Conservation (phyloP, 2,888 invertebrate genomes). For the Eretmocerus hayati region DNA sequence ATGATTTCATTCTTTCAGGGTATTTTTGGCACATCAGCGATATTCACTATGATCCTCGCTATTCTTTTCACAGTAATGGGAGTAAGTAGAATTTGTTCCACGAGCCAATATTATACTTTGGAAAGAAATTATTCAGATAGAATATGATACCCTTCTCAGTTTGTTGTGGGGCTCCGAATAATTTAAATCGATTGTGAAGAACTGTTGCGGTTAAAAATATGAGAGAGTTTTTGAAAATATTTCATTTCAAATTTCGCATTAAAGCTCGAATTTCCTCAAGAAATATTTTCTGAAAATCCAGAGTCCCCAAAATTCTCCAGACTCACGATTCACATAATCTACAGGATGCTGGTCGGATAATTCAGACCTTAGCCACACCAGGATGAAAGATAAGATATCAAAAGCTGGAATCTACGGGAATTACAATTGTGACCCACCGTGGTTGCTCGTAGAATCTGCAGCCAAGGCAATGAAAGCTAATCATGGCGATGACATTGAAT, state of each 20-base stretch:
- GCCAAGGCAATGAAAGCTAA: constrained; percentile 78
- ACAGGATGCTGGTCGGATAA: constrained; percentile 55
- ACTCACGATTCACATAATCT: no score
- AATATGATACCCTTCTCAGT: no score
- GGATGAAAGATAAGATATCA: constrained; percentile 49
- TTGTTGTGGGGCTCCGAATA: no score
- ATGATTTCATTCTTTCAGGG: no score
- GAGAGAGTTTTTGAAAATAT: no score
- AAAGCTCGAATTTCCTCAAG: not conserved
- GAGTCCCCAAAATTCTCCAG: not conserved
- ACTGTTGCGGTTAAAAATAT: no score
- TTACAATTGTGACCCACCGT: constrained; percentile 83
- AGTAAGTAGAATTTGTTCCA: constrained; percentile 53
- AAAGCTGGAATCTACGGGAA: constrained; percentile 67
- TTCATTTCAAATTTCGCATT: no score
- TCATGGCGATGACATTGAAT: constrained; percentile 82
- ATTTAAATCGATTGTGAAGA: no score
- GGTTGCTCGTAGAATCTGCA: constrained; percentile 82
- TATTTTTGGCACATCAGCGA: constrained; percentile 95
- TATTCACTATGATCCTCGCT: constrained; percentile 82
- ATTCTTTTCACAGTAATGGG: constrained; percentile 69
- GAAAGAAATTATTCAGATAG: no score
- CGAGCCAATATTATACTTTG: not conserved
- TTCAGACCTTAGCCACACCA: constrained; percentile 27
- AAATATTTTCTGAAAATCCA: not conserved